phyloP scores from a whole-genome alignment of 2,888 invertebrate genomes.

The Charanyca ferruginea region DNA sequence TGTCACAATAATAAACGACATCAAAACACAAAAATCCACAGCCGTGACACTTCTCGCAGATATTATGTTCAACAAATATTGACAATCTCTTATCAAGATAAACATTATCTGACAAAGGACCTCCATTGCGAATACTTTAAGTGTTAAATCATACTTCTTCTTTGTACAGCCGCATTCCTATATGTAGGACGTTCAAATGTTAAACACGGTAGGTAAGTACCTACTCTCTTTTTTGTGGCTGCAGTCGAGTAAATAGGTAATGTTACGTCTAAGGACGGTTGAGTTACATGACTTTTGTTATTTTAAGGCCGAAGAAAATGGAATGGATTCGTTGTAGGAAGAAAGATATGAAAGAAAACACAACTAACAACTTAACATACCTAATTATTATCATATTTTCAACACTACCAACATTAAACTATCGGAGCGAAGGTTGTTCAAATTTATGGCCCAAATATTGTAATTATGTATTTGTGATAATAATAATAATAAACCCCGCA shows the following conservation, averaged over 20 bases:
- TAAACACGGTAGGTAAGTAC: no score
- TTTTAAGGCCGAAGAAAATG: no score
- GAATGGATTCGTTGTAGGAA: no score
- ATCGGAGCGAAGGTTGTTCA: no score
- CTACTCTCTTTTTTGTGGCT: conserved; percentile 2
- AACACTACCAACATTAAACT: no score
- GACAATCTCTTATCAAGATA: conserved; percentile 49
- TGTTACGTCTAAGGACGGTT: not conserved
- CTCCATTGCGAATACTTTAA: conserved; percentile 48
- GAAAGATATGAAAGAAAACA: no score
- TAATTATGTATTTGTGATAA: no score
- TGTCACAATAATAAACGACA: conserved; percentile 9
- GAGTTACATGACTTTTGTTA: not conserved
- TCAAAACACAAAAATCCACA: conserved; percentile 1
- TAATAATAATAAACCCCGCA: no score
- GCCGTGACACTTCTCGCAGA: conserved; percentile 14
- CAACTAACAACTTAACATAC: no score
- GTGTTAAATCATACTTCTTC: conserved; percentile 56
- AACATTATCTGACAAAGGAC: conserved; percentile 55
- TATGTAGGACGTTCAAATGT: conserved; percentile 15
- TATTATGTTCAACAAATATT: conserved; percentile 47
- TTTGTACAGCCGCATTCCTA: conserved; percentile 63
- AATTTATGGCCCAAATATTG: no score
- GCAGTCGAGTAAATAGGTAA: conserved; percentile 9
- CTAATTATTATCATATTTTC: no score